Conservation (phyloP, 2,888 invertebrate genomes). For the Idaea straminata region DNA sequence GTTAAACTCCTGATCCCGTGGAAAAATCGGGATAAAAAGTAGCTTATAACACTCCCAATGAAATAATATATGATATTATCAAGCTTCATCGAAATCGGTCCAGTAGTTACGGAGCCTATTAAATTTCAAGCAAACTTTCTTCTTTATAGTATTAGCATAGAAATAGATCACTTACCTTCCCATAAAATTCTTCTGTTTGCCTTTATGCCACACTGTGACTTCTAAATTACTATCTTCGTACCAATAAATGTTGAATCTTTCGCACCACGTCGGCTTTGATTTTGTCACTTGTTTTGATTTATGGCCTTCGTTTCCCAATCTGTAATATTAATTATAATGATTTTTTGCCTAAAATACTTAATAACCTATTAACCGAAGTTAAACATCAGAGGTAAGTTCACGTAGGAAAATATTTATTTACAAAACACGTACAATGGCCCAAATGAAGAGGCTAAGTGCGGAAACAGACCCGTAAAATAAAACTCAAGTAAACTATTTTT, state of each 20-base stretch:
- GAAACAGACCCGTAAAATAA: too few relatives aligned
- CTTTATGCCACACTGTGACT: constrained; percentile 70
- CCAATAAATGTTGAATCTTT: constrained; percentile 64
- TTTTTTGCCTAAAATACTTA: not conserved
- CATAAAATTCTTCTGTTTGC: constrained; percentile 71
- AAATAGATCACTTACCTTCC: constrained; percentile 53
- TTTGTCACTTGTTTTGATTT: constrained; percentile 69
- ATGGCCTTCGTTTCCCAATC: constrained; percentile 64
- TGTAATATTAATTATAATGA: constrained; percentile 33
- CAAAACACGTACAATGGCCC: too few relatives aligned
- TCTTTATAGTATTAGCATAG: too few relatives aligned
- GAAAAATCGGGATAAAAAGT: too few relatives aligned
- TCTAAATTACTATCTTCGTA: constrained; percentile 65
- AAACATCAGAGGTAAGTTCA: not conserved
- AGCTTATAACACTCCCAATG: too few relatives aligned
- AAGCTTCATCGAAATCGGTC: too few relatives aligned
- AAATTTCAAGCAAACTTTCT: too few relatives aligned
- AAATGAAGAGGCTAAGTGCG: too few relatives aligned
- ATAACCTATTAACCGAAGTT: not conserved
- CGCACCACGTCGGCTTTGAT: constrained; percentile 65
- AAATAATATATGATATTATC: too few relatives aligned
- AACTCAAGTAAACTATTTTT: not conserved
- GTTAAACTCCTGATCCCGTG: too few relatives aligned
- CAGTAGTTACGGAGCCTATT: too few relatives aligned
- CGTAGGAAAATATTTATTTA: not conserved